These are phyloP conservation scores for Lagopus muta DNA, from an alignment of 2,113 vertebrate species.

Conservation along the genomic window DNA sequence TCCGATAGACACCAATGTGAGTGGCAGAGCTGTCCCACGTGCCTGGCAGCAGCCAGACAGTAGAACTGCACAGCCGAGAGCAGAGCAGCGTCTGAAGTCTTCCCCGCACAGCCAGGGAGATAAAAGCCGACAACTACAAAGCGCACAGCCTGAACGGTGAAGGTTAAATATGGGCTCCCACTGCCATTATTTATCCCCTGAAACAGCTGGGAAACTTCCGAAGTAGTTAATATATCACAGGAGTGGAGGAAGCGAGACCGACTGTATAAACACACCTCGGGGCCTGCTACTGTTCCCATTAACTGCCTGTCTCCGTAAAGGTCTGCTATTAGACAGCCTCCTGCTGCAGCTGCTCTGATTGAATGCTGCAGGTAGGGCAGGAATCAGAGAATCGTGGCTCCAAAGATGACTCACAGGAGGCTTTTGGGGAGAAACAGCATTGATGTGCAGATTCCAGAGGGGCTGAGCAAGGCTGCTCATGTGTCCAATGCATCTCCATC, in stretches of 20 bases:
- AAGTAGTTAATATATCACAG: conserved; percentile 82
- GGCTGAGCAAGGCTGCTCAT: background rate
- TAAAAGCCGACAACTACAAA: conserved; percentile 66
- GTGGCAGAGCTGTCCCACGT: background rate
- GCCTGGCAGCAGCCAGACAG: background rate
- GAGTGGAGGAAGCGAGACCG: conserved; percentile 55
- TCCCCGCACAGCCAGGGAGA: conserved; percentile 45
- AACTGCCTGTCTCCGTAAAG: conserved; percentile 43
- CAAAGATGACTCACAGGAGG: background rate
- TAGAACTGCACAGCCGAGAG: background rate
- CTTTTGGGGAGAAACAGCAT: background rate
- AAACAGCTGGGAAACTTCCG: conserved; percentile 77
- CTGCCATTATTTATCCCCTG: conserved; percentile 77
- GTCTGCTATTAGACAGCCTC: conserved; percentile 63
- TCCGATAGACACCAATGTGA: background rate
- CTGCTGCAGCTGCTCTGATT: conserved; percentile 48
- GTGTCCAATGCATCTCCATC: accelerated
- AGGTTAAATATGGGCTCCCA: conserved; percentile 79
- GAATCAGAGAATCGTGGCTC: conserved; percentile 2
- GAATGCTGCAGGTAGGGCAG: conserved; percentile 35
- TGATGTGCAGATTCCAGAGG: accelerated
- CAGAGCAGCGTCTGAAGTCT: background rate
- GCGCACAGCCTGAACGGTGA: conserved; percentile 50
- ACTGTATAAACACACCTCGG: conserved; percentile 78
- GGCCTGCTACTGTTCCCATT: conserved; percentile 75